phyloP scores from a whole-genome alignment of 2,888 invertebrate genomes.

The Hyppa rectilinea region DNA sequence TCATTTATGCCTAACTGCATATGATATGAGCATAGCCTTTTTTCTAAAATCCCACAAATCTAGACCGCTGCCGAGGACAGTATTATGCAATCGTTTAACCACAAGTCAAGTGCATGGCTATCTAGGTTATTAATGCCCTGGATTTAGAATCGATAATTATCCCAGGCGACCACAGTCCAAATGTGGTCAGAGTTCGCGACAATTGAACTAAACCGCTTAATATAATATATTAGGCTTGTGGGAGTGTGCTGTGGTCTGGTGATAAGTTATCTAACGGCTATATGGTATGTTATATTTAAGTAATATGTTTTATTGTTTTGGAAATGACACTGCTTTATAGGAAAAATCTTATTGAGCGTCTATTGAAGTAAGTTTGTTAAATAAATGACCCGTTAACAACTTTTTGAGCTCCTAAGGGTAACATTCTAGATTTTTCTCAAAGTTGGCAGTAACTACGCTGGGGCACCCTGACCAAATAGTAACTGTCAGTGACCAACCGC shows the following conservation, averaged over 20 bases:
- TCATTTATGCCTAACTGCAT: neutral
- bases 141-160: constrained; percentile 78
- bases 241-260: constrained; percentile 5
- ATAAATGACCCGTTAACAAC: no score
- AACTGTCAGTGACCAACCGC: no score
- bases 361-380: no score
- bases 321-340: no score
- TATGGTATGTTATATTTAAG: no score
- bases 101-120: constrained; percentile 78
- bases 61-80: constrained; percentile 54
- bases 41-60: constrained; percentile 53
- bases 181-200: constrained; percentile 72
- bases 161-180: constrained; percentile 64
- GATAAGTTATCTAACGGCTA: constrained; percentile 19
- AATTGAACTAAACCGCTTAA: constrained; percentile 60
- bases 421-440: no score
- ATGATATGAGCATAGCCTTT: constrained; percentile 13
- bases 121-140: constrained; percentile 77
- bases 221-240: constrained; percentile 46
- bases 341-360: no score
- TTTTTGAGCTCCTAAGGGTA: no score
- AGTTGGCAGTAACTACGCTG: no score
- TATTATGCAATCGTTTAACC: constrained; percentile 70
- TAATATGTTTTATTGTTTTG: no score
- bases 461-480: no score